phyloP scores from a whole-genome alignment of 2,888 invertebrate genomes.

The Eupelmus urozonus region DNA sequence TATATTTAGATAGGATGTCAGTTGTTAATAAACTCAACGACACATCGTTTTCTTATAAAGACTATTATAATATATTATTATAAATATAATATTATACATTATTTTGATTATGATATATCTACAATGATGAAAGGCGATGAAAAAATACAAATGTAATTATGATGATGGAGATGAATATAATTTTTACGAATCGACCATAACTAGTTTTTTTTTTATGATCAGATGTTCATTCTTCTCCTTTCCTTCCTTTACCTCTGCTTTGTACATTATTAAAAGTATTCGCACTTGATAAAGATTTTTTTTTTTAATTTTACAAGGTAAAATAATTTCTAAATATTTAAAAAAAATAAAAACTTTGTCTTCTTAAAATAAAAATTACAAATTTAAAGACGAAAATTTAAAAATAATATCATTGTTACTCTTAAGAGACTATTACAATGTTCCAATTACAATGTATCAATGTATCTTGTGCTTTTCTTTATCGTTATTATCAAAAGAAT shows the following conservation, averaged over 20 bases:
- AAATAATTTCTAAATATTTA: background rate
- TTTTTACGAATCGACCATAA: constrained; percentile 48
- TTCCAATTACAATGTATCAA: too few relatives aligned
- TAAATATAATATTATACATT: constrained; percentile 54
- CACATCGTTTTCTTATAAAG: constrained; percentile 52
- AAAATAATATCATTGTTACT: background rate
- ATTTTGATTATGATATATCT: constrained; percentile 57
- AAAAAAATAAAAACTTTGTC: background rate
- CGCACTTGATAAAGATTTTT: constrained; percentile 18
- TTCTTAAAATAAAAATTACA: background rate
- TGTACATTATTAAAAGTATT: background rate
- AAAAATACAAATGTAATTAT: constrained; percentile 44
- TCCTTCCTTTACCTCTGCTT: too few relatives aligned
- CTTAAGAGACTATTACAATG: too few relatives aligned
- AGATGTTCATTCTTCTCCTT: background rate
- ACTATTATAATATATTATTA: constrained; percentile 57
- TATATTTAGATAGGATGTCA: constrained; percentile 46
- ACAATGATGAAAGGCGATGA: constrained; percentile 46
- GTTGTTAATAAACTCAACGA: constrained; percentile 42
- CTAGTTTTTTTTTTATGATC: background rate
- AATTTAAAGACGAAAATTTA: too few relatives aligned
- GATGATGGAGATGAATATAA: constrained; percentile 46
- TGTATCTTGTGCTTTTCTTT: background rate
- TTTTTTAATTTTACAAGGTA: too few relatives aligned
- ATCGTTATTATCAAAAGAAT: background rate